Evolutionary conservation across 2,113 vertebrate genomes (phyloP).

Genomic region (Grallaria varia): DNA sequence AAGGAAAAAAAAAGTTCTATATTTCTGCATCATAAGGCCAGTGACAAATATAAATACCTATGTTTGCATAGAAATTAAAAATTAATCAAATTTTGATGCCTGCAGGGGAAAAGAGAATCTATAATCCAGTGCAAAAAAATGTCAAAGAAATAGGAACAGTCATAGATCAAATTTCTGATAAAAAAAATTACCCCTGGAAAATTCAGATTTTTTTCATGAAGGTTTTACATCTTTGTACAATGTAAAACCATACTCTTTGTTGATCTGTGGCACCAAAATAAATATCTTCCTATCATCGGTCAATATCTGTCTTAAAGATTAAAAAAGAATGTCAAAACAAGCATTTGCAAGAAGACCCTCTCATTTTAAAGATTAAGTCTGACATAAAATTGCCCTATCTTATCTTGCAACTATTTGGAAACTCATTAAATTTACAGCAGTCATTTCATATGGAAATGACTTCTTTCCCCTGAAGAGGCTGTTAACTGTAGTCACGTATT

Average conservation of each 20-base stretch:
- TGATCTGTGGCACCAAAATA: neutral
- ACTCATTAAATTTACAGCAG: slow-evolving; percentile 62
- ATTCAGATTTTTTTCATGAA: neutral
- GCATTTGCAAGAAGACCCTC: neutral
- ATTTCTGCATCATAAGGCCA: neutral
- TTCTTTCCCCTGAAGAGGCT: slow-evolving; percentile 11
- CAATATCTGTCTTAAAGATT: neutral
- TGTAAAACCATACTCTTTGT: neutral
- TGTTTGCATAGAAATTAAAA: slow-evolving; percentile 36
- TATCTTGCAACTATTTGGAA: slow-evolving; percentile 51
- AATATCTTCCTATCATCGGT: neutral
- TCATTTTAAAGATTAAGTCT: slow-evolving; percentile 43
- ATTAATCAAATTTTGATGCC: slow-evolving; percentile 37
- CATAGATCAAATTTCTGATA: slow-evolving; percentile 1
- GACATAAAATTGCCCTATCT: slow-evolving; percentile 46
- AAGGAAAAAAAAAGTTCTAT: neutral
- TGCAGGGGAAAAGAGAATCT: neutral
- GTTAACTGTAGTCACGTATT: slow-evolving; percentile 29
- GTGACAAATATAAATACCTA: slow-evolving; percentile 23
- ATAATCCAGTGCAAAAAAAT: neutral
- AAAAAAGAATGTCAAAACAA: slow-evolving; percentile 10
- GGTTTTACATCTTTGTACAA: neutral
- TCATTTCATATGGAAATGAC: slow-evolving; percentile 47
- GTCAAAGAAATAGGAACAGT: slow-evolving; percentile 14
- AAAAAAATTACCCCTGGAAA: neutral